Conservation (phyloP, 2,888 invertebrate species). For the Nomada ruficornis region DNA sequence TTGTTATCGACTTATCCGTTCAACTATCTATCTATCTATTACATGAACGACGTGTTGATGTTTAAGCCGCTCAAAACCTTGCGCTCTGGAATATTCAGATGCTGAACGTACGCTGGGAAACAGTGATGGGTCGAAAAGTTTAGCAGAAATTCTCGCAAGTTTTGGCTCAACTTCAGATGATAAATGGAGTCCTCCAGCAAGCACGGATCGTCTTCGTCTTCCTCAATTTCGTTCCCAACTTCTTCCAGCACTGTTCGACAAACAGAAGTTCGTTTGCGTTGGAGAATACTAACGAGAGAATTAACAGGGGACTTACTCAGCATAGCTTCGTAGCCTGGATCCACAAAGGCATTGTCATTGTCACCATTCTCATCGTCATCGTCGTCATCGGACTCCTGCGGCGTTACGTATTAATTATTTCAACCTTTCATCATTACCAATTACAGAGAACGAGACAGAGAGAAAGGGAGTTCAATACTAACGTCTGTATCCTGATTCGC, state of each 20-base stretch:
- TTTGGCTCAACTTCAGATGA: conserved; percentile 87
- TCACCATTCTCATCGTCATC: conserved; percentile 83
- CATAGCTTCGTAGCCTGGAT: conserved; percentile 76
- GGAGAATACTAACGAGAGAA: neutral
- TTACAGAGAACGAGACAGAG: neutral
- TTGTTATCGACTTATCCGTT: conserved; percentile 24
- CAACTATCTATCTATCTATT: conserved; percentile 40
- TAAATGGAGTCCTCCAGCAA: conserved; percentile 87
- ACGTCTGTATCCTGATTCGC: conserved; percentile 81
- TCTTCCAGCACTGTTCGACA: conserved; percentile 50
- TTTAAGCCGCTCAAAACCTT: conserved; percentile 84
- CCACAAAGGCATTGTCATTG: conserved; percentile 73
- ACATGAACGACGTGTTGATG: conserved; percentile 73
- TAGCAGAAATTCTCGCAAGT: conserved; percentile 87
- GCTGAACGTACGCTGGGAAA: conserved; percentile 87
- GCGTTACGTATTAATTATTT: neutral
- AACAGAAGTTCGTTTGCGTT: neutral
- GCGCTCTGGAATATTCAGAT: conserved; percentile 87
- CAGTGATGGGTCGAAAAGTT: conserved; percentile 88
- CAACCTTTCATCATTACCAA: neutral
- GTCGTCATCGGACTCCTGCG: conserved; percentile 74
- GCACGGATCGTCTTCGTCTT: conserved; percentile 86
- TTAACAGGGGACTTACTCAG: conserved; percentile 66
- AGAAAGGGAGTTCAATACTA: conserved; percentile 27
- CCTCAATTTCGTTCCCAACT: conserved; percentile 75